Evolutionary conservation across 2,888 invertebrate species (phyloP).

Genomic region (Diogma glabrata): DNA sequence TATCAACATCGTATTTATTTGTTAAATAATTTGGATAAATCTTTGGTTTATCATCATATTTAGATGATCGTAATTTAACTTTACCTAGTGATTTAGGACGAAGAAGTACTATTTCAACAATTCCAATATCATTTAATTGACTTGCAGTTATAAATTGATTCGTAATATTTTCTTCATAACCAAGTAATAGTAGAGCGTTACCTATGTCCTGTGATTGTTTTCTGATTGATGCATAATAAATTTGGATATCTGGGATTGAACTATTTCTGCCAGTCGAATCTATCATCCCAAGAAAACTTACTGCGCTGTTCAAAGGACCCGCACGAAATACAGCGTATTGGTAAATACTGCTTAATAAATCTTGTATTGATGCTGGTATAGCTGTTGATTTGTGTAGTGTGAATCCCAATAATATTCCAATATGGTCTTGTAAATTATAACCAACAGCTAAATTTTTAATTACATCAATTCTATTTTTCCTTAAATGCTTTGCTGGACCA

Average conservation of each 20-base stretch:
- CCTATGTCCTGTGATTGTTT: slow-evolving; percentile 25
- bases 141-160: slow-evolving; percentile 16
- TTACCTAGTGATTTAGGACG: slow-evolving; percentile 36
- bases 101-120: slow-evolving; percentile 28
- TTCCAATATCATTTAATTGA: slow-evolving; percentile 20
- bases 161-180: slow-evolving; percentile 9
- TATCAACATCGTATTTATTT: slow-evolving; percentile 35
- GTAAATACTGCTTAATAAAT: slow-evolving; percentile 23
- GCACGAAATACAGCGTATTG: slow-evolving; percentile 36
- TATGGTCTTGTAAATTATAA: slow-evolving; percentile 57
- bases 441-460: slow-evolving; percentile 51
- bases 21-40: slow-evolving; percentile 45
- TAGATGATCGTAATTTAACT: slow-evolving; percentile 38
- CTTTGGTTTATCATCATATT: slow-evolving; percentile 42
- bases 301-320: slow-evolving; percentile 37
- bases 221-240: slow-evolving; percentile 37
- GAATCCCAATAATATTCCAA: not conserved
- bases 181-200: slow-evolving; percentile 23
- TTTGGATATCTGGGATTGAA: slow-evolving; percentile 47
- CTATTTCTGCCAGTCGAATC: slow-evolving; percentile 38
- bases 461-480: slow-evolving; percentile 41
- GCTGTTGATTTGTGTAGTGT: not conserved
- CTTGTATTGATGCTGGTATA: slow-evolving; percentile 23
- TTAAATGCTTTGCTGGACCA: slow-evolving; percentile 49
- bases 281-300: slow-evolving; percentile 43